These are phyloP conservation scores for Hippocampus kuda DNA, from an alignment of 2,797 vertebrate species.

Conservation along the genomic window DNA sequence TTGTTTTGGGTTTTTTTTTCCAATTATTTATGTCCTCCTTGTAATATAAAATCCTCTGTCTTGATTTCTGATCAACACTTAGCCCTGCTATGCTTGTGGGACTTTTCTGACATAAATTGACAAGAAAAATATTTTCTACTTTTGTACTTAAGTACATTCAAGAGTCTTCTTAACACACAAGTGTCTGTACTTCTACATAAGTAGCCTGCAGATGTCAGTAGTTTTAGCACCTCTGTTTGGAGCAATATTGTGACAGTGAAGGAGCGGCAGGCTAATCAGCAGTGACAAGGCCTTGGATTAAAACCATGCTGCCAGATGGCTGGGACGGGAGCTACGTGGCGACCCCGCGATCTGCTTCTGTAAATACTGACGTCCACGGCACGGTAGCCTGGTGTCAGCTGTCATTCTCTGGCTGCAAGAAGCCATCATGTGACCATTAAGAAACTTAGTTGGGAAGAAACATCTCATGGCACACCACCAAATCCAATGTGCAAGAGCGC, in stretches of 20 bases:
- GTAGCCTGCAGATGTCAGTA: not conserved
- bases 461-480: not conserved
- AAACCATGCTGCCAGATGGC: conserved; percentile 67
- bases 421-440: not conserved
- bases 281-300: conserved; percentile 63
- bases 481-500: too few species aligned
- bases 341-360: conserved; percentile 31
- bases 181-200: not conserved
- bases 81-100: too few species aligned
- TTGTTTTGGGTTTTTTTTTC: too few species aligned
- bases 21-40: too few species aligned
- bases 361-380: conserved; percentile 1
- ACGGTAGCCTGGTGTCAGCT: not conserved
- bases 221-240: not conserved
- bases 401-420: not conserved
- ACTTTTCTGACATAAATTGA: too few species aligned
- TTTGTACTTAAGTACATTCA: too few species aligned
- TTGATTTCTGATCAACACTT: too few species aligned
- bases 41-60: too few species aligned
- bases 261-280: conserved; percentile 48
- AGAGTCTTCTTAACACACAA: not conserved
- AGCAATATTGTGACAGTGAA: conserved; percentile 23
- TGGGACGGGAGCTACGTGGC: conserved; percentile 23
- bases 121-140: too few species aligned
- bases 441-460: not conserved